Evolutionary conservation across 2,888 invertebrate genomes (phyloP).

Genomic region (Thymelicus sylvestris): DNA sequence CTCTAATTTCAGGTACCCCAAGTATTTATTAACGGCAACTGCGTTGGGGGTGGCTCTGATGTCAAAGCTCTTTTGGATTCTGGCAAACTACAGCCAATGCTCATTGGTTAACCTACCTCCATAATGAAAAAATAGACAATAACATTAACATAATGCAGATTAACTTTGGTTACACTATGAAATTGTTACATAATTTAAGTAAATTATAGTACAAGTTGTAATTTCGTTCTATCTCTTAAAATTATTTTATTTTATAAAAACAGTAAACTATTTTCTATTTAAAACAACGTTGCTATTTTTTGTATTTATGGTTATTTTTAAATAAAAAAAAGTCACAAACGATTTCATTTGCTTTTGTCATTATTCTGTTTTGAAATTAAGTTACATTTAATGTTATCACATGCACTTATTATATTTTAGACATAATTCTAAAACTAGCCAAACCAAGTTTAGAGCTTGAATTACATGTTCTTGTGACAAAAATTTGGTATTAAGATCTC

Average conservation of each 20-base stretch:
- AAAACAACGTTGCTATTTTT: constrained; percentile 23
- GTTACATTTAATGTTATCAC: background rate
- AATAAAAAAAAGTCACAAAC: constrained; percentile 4
- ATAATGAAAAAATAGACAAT: background rate
- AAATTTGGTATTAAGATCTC: too few relatives aligned
- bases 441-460: too few relatives aligned
- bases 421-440: too few relatives aligned
- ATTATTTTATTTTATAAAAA: constrained; percentile 12
- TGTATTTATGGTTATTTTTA: constrained; percentile 34
- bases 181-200: constrained; percentile 10
- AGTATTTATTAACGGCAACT: constrained; percentile 96
- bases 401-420: background rate
- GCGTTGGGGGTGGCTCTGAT: constrained; percentile 96
- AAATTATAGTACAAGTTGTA: constrained; percentile 18
- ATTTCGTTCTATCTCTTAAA: background rate
- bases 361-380: background rate
- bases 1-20: constrained; percentile 91
- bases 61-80: constrained; percentile 89
- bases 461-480: too few relatives aligned
- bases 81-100: constrained; percentile 87
- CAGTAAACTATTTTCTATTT: constrained; percentile 5
- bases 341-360: background rate
- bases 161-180: background rate
- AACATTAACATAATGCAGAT: background rate
- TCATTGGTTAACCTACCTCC: constrained; percentile 65